Percentiles rank a stretch among this genome's conserved stretches.
These are phyloP conservation scores for Thymallus thymallus DNA, from an alignment of 2,113 vertebrate genomes.

Conservation along the genomic window DNA sequence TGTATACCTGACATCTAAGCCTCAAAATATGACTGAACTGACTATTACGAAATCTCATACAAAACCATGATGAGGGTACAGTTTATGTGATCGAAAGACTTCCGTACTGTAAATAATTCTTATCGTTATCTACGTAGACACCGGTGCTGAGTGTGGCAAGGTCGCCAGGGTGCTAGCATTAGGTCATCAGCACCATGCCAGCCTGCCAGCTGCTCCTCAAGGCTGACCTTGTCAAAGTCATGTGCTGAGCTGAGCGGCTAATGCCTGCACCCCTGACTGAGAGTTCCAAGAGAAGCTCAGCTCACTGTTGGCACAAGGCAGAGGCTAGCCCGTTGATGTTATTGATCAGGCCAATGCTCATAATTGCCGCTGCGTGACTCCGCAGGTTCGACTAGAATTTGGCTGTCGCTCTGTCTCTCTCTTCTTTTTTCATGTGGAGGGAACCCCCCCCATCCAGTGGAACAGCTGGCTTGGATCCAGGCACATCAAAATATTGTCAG, in stretches of 20 bases:
- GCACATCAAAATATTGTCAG: constrained; percentile 64
- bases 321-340: constrained; percentile 50
- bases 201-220: constrained; percentile 61
- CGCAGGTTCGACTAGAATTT: constrained; percentile 54
- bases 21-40: not conserved
- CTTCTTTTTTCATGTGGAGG: not conserved
- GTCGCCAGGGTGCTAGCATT: constrained; percentile 54
- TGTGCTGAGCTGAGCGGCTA: constrained; percentile 42
- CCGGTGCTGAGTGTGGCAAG: constrained; percentile 45
- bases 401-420: constrained; percentile 49
- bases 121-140: constrained; percentile 15
- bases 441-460: constrained; percentile 23
- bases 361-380: constrained; percentile 63
- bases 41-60: not conserved
- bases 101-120: not conserved
- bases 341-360: constrained; percentile 55
- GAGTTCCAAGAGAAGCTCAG: constrained; percentile 18
- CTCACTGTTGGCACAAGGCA: constrained; percentile 31
- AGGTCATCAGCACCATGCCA: constrained; percentile 58
- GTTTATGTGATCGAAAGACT: not conserved
- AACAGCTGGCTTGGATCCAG: constrained; percentile 65
- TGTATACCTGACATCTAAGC: not conserved
- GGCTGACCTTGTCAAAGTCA: constrained; percentile 69
- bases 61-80: not conserved
- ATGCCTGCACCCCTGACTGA: constrained; percentile 55